phyloP scores from a whole-genome alignment of 2,888 invertebrate species.

The Blomia tropicalis region DNA sequence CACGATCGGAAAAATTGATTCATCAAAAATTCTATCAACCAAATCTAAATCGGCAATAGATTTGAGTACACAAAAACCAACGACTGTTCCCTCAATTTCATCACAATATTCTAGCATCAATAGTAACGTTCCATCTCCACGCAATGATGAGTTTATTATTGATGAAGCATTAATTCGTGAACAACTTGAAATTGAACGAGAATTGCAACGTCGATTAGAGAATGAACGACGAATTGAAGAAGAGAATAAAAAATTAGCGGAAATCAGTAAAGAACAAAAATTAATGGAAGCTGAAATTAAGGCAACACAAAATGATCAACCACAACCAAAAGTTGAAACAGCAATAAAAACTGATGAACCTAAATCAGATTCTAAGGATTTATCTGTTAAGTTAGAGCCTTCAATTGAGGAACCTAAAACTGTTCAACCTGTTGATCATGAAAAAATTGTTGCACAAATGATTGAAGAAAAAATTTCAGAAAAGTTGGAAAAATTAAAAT shows the following conservation, averaged over 20 bases:
- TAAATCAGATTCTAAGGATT: no score
- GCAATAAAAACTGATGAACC: background rate
- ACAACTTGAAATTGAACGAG: constrained; percentile 26
- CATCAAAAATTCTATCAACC: background rate
- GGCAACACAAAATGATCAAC: background rate
- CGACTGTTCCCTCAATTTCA: background rate
- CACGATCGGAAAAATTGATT: no score
- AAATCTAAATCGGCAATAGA: background rate
- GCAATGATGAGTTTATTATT: constrained; percentile 5
- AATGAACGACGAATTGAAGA: constrained; percentile 22
- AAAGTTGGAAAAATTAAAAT: background rate
- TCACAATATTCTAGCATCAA: background rate
- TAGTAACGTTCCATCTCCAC: background rate
- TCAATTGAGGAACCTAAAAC: background rate
- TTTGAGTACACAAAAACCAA: background rate
- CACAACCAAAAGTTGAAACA: background rate
- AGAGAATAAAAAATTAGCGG: constrained; percentile 23
- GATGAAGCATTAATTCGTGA: constrained; percentile 20
- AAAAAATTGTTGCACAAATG: background rate
- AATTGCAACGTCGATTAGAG: constrained; percentile 22
- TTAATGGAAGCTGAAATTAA: background rate
- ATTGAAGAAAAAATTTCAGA: background rate
- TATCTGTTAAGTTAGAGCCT: no score
- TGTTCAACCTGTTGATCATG: background rate
- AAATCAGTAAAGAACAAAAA: background rate